Evolutionary conservation across 2,797 vertebrate species (phyloP).

Genomic region (Scolopax bukidnonensis): DNA sequence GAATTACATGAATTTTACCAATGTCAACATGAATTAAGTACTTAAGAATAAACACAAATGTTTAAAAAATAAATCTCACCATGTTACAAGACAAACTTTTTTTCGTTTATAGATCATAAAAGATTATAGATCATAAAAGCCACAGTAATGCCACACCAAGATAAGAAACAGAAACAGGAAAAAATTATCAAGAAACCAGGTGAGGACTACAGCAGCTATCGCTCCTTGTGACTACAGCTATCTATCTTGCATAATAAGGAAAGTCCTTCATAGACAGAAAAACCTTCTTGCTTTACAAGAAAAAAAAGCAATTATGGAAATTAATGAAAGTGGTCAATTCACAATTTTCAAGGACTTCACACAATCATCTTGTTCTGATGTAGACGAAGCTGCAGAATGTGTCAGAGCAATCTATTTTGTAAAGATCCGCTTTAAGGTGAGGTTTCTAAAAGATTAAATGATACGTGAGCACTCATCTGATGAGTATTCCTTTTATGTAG

Average conservation of each 20-base stretch:
- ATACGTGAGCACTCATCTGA: background rate
- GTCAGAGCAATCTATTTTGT: background rate
- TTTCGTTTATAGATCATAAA: background rate
- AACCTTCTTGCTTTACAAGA: background rate
- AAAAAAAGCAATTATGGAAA: constrained; percentile 2
- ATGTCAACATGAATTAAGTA: background rate
- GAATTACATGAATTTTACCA: background rate
- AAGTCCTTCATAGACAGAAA: background rate
- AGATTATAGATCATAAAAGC: background rate
- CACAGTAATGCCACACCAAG: background rate
- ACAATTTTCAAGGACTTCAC: constrained; percentile 31
- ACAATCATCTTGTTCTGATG: background rate
- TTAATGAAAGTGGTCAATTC: background rate
- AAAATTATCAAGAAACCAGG: background rate
- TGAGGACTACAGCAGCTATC: background rate
- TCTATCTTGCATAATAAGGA: background rate
- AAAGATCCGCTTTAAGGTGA: constrained; percentile 17
- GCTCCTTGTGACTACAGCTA: background rate
- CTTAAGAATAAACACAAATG: background rate
- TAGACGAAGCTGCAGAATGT: background rate
- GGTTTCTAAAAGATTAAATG: background rate
- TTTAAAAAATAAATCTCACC: background rate
- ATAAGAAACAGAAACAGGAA: background rate
- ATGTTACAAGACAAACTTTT: background rate
- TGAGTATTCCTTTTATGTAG: background rate